phyloP scores from a whole-genome alignment of 2,113 vertebrate species.

The Vulpes vulpes region DNA sequence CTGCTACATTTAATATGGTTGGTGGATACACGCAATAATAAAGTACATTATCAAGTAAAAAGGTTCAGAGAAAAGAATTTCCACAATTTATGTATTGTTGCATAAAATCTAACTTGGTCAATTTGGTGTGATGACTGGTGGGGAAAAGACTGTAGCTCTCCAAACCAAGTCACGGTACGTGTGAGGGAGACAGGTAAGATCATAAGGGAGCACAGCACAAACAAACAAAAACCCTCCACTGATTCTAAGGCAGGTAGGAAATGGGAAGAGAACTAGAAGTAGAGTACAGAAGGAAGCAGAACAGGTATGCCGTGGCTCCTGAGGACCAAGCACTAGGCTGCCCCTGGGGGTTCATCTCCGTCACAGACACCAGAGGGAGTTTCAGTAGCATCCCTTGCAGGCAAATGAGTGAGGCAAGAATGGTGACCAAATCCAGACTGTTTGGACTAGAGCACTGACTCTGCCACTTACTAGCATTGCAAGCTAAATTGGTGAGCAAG shows the following conservation, averaged over 20 bases:
- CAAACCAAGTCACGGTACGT: background rate
- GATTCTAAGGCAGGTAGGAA: background rate
- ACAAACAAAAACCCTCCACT: background rate
- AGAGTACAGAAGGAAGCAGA: background rate
- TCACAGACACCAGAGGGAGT: background rate
- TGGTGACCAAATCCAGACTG: background rate
- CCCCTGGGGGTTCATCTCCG: accelerated
- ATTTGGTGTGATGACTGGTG: background rate
- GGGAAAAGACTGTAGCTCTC: background rate
- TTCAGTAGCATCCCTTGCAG: background rate
- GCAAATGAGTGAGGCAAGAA: background rate
- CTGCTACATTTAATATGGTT: background rate
- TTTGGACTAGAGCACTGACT: background rate
- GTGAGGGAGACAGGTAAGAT: background rate
- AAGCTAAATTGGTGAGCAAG: background rate
- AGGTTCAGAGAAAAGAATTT: background rate
- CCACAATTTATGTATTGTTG: background rate
- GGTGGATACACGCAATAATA: background rate
- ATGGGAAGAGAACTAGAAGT: background rate
- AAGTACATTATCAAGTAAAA: background rate
- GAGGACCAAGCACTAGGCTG: background rate
- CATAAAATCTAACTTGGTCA: background rate
- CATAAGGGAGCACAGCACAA: background rate
- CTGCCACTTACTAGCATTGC: background rate
- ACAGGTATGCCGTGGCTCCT: background rate